Percentiles rank a stretch among this genome's conserved stretches.
phyloP scores from a whole-genome alignment of 2,888 invertebrate genomes.

The Polydrusus tereticollis region DNA sequence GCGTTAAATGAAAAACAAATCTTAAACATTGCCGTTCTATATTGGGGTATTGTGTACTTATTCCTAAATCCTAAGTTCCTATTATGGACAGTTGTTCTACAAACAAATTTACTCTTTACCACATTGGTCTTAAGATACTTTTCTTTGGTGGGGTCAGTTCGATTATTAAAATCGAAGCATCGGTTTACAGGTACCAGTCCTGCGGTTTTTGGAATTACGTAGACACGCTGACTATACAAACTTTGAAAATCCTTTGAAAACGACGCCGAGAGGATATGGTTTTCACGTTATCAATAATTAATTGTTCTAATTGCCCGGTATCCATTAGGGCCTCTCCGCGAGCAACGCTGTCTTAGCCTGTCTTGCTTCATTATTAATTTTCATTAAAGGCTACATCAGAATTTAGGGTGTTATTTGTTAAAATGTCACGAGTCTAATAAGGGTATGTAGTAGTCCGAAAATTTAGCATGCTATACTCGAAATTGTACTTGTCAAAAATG shows the following conservation, averaged over 20 bases:
- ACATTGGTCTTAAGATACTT: too few species aligned
- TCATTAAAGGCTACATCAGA: slow-evolving; percentile 45
- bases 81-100: too few species aligned
- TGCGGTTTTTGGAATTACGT: neutral
- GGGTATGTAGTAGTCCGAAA: slow-evolving; percentile 20
- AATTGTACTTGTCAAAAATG: slow-evolving; percentile 17
- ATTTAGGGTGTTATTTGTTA: slow-evolving; percentile 41
- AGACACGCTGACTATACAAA: neutral
- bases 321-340: slow-evolving; percentile 31
- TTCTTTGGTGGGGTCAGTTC: too few species aligned
- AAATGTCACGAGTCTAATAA: slow-evolving; percentile 41
- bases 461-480: slow-evolving; percentile 18
- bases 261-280: slow-evolving; percentile 32
- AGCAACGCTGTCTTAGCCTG: slow-evolving; percentile 36
- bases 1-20: too few species aligned
- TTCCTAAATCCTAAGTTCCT: too few species aligned
- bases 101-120: too few species aligned
- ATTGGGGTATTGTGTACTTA: too few species aligned
- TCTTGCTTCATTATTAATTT: slow-evolving; percentile 43
- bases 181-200: neutral
- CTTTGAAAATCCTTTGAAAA: slow-evolving; percentile 17
- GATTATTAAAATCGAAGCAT: too few species aligned
- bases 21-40: too few species aligned
- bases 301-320: slow-evolving; percentile 45
- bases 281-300: slow-evolving; percentile 45